Evolutionary conservation across 2,888 invertebrate species (phyloP).

Genomic region (Euphydryas editha): DNA sequence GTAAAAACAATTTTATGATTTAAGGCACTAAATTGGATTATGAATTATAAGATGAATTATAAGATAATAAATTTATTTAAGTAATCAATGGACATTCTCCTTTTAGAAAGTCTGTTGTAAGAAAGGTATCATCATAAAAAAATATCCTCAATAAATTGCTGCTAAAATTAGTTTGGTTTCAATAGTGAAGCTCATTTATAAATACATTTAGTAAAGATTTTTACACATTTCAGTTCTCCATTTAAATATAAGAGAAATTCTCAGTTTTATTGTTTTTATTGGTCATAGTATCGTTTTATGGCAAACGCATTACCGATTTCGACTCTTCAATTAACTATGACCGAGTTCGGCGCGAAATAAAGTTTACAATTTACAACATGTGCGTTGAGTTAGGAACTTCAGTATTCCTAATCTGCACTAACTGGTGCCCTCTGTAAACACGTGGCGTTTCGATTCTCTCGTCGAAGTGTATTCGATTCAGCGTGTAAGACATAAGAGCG

Average conservation of each 20-base stretch:
- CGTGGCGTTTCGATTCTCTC: constrained; percentile 62
- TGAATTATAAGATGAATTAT: neutral
- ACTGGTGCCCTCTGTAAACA: constrained; percentile 70
- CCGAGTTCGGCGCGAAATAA: constrained; percentile 39
- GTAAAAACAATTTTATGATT: no score
- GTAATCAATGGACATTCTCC: neutral
- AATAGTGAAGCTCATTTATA: neutral
- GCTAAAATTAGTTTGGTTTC: constrained; percentile 14
- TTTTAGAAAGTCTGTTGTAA: constrained; percentile 17
- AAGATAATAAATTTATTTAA: neutral
- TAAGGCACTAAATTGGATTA: neutral
- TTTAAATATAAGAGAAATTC: constrained; percentile 47
- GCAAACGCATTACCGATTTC: constrained; percentile 40
- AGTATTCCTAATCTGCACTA: constrained; percentile 64
- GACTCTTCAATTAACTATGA: constrained; percentile 28
- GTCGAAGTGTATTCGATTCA: constrained; percentile 68
- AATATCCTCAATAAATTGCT: neutral
- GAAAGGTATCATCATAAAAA: neutral
- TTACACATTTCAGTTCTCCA: neutral
- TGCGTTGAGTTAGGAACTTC: constrained; percentile 63
- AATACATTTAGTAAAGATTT: neutral
- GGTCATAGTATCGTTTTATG: constrained; percentile 45
- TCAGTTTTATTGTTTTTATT: constrained; percentile 48
- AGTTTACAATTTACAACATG: constrained; percentile 62
- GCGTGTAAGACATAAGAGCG: constrained; percentile 69